These are phyloP conservation scores for Lucilia cuprina DNA, from an alignment of 1,140 invertebrate species.

Conservation along the genomic window DNA sequence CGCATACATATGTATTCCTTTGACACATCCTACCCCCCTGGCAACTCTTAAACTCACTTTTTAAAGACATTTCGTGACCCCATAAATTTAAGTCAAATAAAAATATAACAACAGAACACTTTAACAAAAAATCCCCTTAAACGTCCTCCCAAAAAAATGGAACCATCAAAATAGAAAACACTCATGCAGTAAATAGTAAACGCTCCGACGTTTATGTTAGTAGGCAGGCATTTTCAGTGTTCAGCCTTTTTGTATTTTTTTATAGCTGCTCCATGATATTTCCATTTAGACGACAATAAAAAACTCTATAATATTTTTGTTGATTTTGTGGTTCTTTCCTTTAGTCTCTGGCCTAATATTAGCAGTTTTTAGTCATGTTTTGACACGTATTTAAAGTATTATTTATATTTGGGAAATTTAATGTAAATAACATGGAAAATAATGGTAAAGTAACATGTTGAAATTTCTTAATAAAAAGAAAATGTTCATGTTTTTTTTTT, in stretches of 20 bases:
- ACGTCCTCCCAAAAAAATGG: not conserved
- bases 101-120: not conserved
- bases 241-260: not conserved
- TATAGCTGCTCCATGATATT: not conserved
- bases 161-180: not conserved
- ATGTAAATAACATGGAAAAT: not conserved
- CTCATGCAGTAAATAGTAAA: not conserved
- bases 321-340: too few species aligned
- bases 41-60: not conserved
- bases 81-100: constrained; percentile 11
- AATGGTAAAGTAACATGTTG: too few species aligned
- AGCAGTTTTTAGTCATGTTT: constrained; percentile 19
- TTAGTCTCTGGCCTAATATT: not conserved
- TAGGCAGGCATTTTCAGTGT: not conserved
- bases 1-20: too few species aligned
- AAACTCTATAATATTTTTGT: not conserved
- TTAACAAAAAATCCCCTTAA: not conserved
- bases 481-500: too few species aligned
- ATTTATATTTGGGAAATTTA: not conserved
- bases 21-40: not conserved
- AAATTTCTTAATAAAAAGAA: constrained; percentile 24
- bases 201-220: not conserved
- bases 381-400: constrained; percentile 18
- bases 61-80: constrained; percentile 16
- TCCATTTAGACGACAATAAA: not conserved